Evolutionary conservation across 1,140 invertebrate genomes (phyloP).

Genomic region (Stegodyphus mimosarum): DNA sequence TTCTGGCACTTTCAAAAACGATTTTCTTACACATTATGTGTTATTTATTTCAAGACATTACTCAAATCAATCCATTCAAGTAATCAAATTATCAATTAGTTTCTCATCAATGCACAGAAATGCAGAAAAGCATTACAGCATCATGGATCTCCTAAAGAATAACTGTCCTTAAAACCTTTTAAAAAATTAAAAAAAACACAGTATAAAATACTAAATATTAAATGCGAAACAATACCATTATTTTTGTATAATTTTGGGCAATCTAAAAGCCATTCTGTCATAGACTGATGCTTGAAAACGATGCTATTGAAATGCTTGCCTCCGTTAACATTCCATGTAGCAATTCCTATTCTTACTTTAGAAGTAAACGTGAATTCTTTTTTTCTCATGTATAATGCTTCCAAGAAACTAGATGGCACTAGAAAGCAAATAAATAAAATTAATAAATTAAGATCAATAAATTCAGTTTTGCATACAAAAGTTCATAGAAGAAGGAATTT

Average conservation of each 20-base stretch:
- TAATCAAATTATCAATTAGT: no score
- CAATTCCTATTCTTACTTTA: conserved; percentile 84
- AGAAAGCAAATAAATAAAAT: conserved; percentile 34
- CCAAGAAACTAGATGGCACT: conserved; percentile 80
- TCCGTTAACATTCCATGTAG: conserved; percentile 99
- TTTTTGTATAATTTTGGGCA: conserved; percentile 64
- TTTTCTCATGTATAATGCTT: conserved; percentile 74
- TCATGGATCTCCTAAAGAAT: no score
- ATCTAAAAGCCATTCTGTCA: conserved; percentile 96
- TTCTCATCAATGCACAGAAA: no score
- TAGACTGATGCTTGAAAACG: conserved; percentile 91
- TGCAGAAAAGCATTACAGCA: no score
- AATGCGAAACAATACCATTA: conserved; percentile 38
- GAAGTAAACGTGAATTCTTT: conserved; percentile 83
- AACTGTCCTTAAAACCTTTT: no score
- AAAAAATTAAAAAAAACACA: no score
- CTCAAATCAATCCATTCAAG: no score
- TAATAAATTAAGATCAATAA: neutral
- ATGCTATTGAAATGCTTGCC: conserved; percentile 98
- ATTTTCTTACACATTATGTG: no score
- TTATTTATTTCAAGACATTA: no score
- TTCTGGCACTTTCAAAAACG: no score
- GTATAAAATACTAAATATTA: neutral
- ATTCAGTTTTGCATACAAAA: no score
- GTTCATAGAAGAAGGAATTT: no score